Base-by-base conservation (phyloP, 2,113 vertebrate species). In the Ciconia stormi region DNA sequence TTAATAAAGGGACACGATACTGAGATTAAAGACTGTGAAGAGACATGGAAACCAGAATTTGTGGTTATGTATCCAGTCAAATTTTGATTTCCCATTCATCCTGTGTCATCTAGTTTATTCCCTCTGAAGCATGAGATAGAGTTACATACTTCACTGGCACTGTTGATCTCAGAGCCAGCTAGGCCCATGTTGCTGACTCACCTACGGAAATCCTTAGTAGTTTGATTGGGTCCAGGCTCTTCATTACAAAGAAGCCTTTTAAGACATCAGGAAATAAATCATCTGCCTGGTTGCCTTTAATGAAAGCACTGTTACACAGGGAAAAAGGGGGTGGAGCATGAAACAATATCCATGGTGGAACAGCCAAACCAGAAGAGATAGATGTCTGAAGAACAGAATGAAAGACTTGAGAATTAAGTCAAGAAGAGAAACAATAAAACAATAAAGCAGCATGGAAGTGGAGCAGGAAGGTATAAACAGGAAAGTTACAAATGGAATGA, bases 241-340 rank as follows among this genome's bases (percentile, higher is more conserved):
- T 84, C 66, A 50, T 92, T 66, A 81, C 40, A 94, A 80, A 97
- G 89, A 85, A 53, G 38, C 34, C 73, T 79, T 91, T 95, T 76
- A 76, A 91, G 81, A 89, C 70, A 85, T 38, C 40, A 91, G 70
- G 91, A 94, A 93, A 95, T 95, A 84, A 93, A 95, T 92, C 88
- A 95, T 63, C 76, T 91, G 65, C 80, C 65, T 71, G 69, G 46
- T 25, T 91, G 90, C 83, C 73, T 87, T 89, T 65, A 71, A 71
- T 17, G 65, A 95, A 92, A 92, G 81, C 82, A 69, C 56, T 38
- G 73, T 38, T 89, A 72, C 81, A 91, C 40, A 59, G 72, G 53
- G 53, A 93, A 76, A 82, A 69, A 56, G 46, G 29, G 79, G 50
- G 88, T 42, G 79, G 62, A 77, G 46, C 83, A 49, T 52, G 82